These are phyloP conservation scores for Phocides pigmalion DNA, from an alignment of 1,140 invertebrate genomes.

Conservation along the genomic window DNA sequence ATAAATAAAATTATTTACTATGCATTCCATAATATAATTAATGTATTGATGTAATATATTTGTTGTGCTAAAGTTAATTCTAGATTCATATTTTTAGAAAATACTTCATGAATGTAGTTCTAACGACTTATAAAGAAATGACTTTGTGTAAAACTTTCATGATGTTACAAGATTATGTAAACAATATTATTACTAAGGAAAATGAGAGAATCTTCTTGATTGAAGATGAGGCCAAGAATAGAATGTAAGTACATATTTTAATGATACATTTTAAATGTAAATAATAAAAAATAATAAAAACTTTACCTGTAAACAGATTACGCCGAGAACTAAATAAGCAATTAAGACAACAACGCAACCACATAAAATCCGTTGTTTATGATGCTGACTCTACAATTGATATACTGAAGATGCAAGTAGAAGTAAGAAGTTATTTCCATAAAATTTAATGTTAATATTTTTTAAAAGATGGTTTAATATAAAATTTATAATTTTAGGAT, in stretches of 20 bases:
- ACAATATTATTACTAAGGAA: slow-evolving; percentile 39
- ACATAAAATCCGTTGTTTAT: slow-evolving; percentile 60
- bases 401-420: slow-evolving; percentile 51
- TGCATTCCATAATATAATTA: background rate
- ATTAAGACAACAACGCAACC: slow-evolving; percentile 65
- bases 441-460: too few species aligned
- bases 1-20: slow-evolving; percentile 1
- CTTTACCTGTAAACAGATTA: slow-evolving; percentile 38
- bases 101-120: slow-evolving; percentile 37
- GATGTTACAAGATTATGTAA: slow-evolving; percentile 38
- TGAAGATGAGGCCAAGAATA: slow-evolving; percentile 60
- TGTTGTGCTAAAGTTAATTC: too few species aligned
- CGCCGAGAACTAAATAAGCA: slow-evolving; percentile 55
- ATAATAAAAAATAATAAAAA: background rate
- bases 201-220: slow-evolving; percentile 39
- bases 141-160: slow-evolving; percentile 41
- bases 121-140: slow-evolving; percentile 45
- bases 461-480: background rate
- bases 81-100: slow-evolving; percentile 43
- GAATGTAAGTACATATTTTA: slow-evolving; percentile 44
- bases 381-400: slow-evolving; percentile 59
- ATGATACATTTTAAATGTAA: background rate
- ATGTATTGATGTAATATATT: too few species aligned
- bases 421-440: slow-evolving; percentile 46
- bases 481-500: slow-evolving; percentile 50